Evolutionary conservation across 2,797 vertebrate species (phyloP), one percentile per base, ranked within the genome.

Genomic region (Synanceia verrucosa): DNA sequence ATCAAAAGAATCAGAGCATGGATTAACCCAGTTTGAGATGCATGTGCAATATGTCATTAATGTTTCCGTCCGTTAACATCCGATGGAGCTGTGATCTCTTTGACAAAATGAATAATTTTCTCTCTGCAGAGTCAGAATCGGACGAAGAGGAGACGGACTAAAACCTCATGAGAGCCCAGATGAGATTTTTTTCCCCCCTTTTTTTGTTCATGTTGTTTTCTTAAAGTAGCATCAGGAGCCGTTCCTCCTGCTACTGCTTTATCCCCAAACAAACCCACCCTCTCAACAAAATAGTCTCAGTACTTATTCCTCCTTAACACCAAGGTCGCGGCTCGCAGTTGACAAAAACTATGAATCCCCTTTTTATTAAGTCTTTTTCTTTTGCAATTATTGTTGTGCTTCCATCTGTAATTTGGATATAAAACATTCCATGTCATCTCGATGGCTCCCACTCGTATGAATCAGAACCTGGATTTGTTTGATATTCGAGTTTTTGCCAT

Each of bases 101-200:
- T 18, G 12, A 39, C 36, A 2, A 4, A 53, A 11, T 41, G 14
- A 19, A 9, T 14, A 6, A 46, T 70, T 77, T 75, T 66, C 72
- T 53, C 88, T 50, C 91, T 77, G n/a, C 93, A 99, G 98, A 99
- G 89, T 99, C 97, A 0, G 97, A 99, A 62, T 99, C 97, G 4
- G 98, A 99, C 36, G 96, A 95, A 67, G 97, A 99, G 91, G 98
- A 99, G 78, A 97, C 94, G 13, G 97, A 98, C 93, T 99, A 92
- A 96, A 64, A 78, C 90, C 71, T 86, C 82, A 84, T 19, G 16
- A n/a, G n/a, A n/a, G n/a, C n/a, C 70, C 65, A 74, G 66, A 75
- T 12, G 53, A 76, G 72, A 64, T 74, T 18, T 61, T 18, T 61
- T 50, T n/a, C 39, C 39, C 18, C 39, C 8, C 9, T 91, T 18